Base-by-base conservation (phyloP, 2,113 vertebrate genomes). In the Gnathonemus echidnorhynchus region DNA sequence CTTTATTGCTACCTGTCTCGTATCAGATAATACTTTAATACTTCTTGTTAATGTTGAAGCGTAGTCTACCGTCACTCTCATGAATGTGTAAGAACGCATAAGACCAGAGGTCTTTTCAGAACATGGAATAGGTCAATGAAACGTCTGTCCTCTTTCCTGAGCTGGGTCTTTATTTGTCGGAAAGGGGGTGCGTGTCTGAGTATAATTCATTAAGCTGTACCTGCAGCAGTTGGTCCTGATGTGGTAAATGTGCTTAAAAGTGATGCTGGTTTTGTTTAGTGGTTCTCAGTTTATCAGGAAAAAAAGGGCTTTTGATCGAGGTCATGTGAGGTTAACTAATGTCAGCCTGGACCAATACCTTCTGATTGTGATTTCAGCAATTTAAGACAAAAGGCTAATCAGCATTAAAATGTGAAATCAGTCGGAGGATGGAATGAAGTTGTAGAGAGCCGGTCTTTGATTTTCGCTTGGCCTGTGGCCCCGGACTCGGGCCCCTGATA, bases 401-500 rank as follows among this genome's bases (percentile, higher is more conserved):
- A 77, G 13, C 31, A 19, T 17, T 77, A 39, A 86, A 50, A 86
- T 27, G 21, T 50, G 24, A 77, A 46, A n/a, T 86, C 45, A n/a
- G 21, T 31, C 8, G 42, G 84, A 46, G 24, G 84, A 50, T 50
- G 46, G 45, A 85, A 85, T 21, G 2, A 85, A 66, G 62, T 66
- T 4, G n/a, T 66, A 27, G 62, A 27, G 62, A 27, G 58, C 3
- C 0, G 58, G 2, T n/a, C 58, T 77, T 35, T 77, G 27, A 77
- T 77, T 31, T 86, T 27, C 21, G 9, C 88, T 89, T 80, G 52
- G 70, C 70, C 17, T 24, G 50, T 9, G 39, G 91, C 90, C 90
- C 88, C 87, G 90, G 88, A 92, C 52, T 90, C 15, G 50, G 88
- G 88, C 88, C 83, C 90, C 84, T 91, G 90, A 91, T 90, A 50